Conservation (phyloP, 2,797 vertebrate genomes). For the Pseudochirops corinnae region DNA sequence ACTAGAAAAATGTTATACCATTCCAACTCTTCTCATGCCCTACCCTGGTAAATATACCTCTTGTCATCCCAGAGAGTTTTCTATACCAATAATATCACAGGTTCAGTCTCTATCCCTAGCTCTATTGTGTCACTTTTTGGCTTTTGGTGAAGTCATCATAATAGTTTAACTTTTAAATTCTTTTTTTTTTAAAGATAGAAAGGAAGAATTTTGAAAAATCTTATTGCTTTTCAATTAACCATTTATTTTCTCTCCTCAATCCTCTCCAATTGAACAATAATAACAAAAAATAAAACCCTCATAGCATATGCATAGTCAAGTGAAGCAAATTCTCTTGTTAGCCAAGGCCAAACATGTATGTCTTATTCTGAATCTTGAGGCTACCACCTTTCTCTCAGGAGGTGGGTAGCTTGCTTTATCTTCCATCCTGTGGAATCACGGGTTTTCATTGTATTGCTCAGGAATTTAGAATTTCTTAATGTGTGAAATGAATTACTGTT, state of each 20-base stretch:
- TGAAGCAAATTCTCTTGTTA: neutral
- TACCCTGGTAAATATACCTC: neutral
- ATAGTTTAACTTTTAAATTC: neutral
- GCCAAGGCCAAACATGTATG: neutral
- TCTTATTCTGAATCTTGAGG: neutral
- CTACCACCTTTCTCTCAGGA: neutral
- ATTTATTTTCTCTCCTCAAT: neutral
- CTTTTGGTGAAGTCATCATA: neutral
- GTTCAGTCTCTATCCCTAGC: neutral
- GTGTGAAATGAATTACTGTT: conserved; percentile 49
- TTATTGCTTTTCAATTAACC: neutral
- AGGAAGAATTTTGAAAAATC: neutral
- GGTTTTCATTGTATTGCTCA: neutral
- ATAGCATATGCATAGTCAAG: neutral
- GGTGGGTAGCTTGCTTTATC: neutral
- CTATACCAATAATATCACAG: neutral
- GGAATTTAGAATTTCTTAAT: conserved; percentile 54
- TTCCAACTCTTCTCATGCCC: neutral
- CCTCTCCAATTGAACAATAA: neutral
- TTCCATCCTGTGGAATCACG: neutral
- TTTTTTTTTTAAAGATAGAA: neutral
- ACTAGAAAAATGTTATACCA: neutral
- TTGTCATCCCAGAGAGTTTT: neutral
- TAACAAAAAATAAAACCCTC: neutral
- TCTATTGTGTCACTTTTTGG: neutral